Base-by-base conservation (phyloP, 2,113 vertebrate species). In the Microcebus murinus region DNA sequence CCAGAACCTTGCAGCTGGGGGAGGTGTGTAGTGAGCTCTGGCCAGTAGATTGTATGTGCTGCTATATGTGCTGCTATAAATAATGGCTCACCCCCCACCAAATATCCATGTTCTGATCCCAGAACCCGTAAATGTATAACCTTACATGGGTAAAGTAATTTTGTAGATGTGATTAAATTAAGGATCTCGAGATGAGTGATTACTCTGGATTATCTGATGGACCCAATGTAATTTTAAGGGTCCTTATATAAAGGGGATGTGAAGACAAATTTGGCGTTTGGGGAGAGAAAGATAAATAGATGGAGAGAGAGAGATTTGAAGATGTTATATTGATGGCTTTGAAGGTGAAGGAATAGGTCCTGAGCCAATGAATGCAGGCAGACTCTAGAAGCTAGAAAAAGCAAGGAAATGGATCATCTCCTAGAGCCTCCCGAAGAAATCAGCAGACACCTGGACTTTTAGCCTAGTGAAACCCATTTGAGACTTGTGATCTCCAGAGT, bases 211-310 rank as follows among this genome's bases (percentile, higher is more conserved):
- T 80, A 63, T 55, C 34, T 34, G 34, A 36, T 31, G 23, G 17
- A 13, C 13, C 8, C 20, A 76, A n/a, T 55, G 8, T 70, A 70
- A 81, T 27, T 27, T 2, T 87, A 42, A 63, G 12, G 6, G 1
- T 77, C n/a, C 13, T 95, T 65, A 31, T 31, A 82, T 79, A 15
- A 31, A 91, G n/a, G 39, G 87, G 13, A 61, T 9, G 12, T 87
- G 15, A 68, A 68, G 31, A 87, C 9, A 68, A 31, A 80, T 84
- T 27, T 13, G 25, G 20, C 17, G 52, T 55, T 17, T 0, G 4
- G 2, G 34, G 10, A 17, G 17, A 5, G 23, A 23, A 9, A 34
- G 1, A 55, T 10, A 50, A 25, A 27, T 8, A 2, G 2, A 13
- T 50, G 4, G 36, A 39, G 11, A 23, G 2, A 20, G 18, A 67